Evolutionary conservation across 2,888 invertebrate species (phyloP).

Genomic region (Chalcosyrphus nemorum): DNA sequence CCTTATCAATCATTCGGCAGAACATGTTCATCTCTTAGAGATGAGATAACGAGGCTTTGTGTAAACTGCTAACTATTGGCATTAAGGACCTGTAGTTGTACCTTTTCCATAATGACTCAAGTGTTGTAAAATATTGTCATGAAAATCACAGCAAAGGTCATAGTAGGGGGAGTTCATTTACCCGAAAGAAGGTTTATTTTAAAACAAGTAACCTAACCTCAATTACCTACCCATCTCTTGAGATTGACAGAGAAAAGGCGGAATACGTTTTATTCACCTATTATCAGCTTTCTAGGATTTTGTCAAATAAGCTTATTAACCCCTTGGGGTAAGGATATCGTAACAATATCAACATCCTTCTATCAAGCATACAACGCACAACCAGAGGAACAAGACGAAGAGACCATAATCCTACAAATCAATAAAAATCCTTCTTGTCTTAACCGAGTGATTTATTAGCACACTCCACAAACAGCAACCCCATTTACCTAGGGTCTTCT

Average conservation of each 20-base stretch:
- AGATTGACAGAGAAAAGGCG: background rate
- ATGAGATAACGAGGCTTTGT: background rate
- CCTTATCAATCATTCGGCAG: background rate
- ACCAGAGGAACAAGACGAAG: constrained; percentile 34
- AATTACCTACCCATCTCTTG: background rate
- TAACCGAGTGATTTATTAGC: constrained; percentile 54
- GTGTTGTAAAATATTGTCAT: background rate
- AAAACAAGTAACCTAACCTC: background rate
- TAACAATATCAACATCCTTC: constrained; percentile 17
- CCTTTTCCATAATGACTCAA: background rate
- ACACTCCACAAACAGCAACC: constrained; percentile 37
- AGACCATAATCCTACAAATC: constrained; percentile 42
- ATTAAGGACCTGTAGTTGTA: background rate
- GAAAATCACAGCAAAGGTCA: background rate
- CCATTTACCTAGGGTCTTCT: constrained; percentile 42
- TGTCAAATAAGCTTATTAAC: background rate
- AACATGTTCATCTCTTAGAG: background rate
- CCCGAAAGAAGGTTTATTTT: background rate
- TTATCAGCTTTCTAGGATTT: background rate
- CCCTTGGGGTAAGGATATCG: background rate
- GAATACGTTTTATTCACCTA: background rate
- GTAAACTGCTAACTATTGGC: background rate
- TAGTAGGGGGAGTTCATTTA: background rate
- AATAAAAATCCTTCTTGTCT: constrained; percentile 55
- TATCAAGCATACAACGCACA: constrained; percentile 22